Base-by-base conservation (phyloP, 2,888 invertebrate genomes). In the Platycheirus albimanus region DNA sequence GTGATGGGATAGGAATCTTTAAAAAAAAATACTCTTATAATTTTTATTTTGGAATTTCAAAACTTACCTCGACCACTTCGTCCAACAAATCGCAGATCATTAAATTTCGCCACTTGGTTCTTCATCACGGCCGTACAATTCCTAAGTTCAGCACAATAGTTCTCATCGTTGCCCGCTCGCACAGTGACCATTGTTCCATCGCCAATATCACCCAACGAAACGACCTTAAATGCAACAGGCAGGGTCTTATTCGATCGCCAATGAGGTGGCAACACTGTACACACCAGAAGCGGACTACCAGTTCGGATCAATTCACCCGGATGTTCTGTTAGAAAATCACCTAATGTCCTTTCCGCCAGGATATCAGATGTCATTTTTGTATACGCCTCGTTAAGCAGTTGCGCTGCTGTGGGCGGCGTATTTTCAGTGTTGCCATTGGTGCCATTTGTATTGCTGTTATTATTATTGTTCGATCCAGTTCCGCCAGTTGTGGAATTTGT, bases 171-270 rank as follows among this genome's bases (percentile, higher is more conserved):
- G 17, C 99, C 99, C 15, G 99, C 99, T 45, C 96, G 92, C 41
- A 99, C 97, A 7, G 97, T 97, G 86, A 99, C 99, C 91, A 97
- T 93, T 36, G 99, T 99, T 1, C 99, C 99, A 90, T 99, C 99
- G 87, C 96, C 95, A 17, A 99, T 95, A 87, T 98, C 98, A 8
- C 98, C 97, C 67, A 99, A 92, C 3, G 98, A 96, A 70, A 98
- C 96, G 88, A 99, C 98, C 91, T 98, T 98, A 92, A 99, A 99
- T 66, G 98, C 98, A 78, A 97, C 95, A 54, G 99, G 99, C 83
- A 99, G 93, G 3, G 99, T 98, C 92, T 99, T 99, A 92, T 99
- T 99, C 67, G 98, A 98, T 86, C 99, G 93, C 99, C 99, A 99
- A 90, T 99, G 99, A 1, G 95, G 95, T 78, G 99, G 99, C 87